Evolutionary conservation across 2,797 vertebrate genomes (phyloP), one percentile per base, ranked within the genome.

Genomic region (Podargus strigoides): DNA sequence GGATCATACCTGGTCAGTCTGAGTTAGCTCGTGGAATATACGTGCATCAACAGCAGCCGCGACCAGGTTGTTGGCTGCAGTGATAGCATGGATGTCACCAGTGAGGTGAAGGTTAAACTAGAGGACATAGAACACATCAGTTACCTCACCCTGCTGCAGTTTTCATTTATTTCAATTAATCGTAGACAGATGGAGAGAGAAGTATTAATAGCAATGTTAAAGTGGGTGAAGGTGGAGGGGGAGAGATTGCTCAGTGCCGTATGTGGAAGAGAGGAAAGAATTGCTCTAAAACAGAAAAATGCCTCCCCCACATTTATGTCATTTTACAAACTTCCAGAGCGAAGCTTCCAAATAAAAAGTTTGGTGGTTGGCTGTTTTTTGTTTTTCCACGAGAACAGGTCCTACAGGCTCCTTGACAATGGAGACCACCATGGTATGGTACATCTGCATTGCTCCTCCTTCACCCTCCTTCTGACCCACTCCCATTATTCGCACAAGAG

Each of bases 81-180:
- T 99, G 97, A 99, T 99, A 96, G 99, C 99, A 6, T 99, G 99
- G 96, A 99, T 99, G 96, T 99, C 99, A 39, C 99, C 99, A 2
- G 99, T 99, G 90, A 99, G 99, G 95, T 99, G 99, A 76, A 99
- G 99, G 97, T 99, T 99, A 96, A 99, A 99, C 99, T 99, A 72
- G 34, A 97, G 93, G 85, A 96, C 74, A 93, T n/a, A 66, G 73
- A 85, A 49, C 44, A 50, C 64, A 95, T 52, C 87, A 55, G 62
- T 95, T 93, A 93, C 80, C 75, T 93, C 93, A 94, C 41, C 44
- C 79, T 90, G 50, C 60, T 91, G 85, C 68, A 85, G 87, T 84
- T 95, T 84, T 97, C 68, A 87, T 90, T 93, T 97, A 91, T 76
- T 94, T 86, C 87, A 92, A 75, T 91, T 93, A 86, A 91, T 67